These are phyloP conservation scores for Hyposoter didymator DNA, from an alignment of 2,888 invertebrate genomes.

Conservation along the genomic window DNA sequence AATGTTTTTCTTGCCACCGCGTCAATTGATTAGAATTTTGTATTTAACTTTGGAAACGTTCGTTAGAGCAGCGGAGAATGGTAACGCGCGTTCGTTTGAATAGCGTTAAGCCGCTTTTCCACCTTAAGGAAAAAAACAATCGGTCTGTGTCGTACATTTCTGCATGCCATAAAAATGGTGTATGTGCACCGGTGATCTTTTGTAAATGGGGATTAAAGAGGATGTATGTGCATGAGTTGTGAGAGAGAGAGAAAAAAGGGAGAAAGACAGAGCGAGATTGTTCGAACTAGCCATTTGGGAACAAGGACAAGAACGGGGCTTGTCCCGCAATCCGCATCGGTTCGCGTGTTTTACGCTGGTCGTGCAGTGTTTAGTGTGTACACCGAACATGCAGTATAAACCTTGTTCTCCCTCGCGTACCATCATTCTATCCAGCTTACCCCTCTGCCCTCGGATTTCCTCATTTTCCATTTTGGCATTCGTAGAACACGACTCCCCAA, in stretches of 20 bases:
- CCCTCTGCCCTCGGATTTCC: background rate
- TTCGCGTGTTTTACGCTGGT: conserved; percentile 55
- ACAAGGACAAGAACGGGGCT: background rate
- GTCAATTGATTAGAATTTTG: too few species aligned
- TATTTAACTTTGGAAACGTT: too few species aligned
- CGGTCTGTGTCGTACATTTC: background rate
- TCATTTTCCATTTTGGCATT: conserved; percentile 45
- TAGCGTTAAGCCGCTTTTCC: too few species aligned
- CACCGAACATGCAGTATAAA: conserved; percentile 58
- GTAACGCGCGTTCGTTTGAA: too few species aligned
- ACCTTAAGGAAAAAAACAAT: background rate
- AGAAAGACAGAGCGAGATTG: background rate
- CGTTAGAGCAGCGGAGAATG: too few species aligned
- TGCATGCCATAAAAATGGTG: background rate
- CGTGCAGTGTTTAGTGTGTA: conserved; percentile 57
- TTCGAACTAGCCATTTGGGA: conserved; percentile 10
- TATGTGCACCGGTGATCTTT: background rate
- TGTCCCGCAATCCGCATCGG: conserved; percentile 33
- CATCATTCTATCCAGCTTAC: background rate
- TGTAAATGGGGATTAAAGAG: conserved; percentile 9
- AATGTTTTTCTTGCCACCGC: too few species aligned
- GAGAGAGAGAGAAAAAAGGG: background rate
- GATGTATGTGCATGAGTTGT: background rate
- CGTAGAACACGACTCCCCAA: conserved; percentile 57
- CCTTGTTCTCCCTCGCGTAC: conserved; percentile 60